Evolutionary conservation across 2,797 vertebrate genomes (phyloP).

Genomic region (Sibirionetta formosa): DNA sequence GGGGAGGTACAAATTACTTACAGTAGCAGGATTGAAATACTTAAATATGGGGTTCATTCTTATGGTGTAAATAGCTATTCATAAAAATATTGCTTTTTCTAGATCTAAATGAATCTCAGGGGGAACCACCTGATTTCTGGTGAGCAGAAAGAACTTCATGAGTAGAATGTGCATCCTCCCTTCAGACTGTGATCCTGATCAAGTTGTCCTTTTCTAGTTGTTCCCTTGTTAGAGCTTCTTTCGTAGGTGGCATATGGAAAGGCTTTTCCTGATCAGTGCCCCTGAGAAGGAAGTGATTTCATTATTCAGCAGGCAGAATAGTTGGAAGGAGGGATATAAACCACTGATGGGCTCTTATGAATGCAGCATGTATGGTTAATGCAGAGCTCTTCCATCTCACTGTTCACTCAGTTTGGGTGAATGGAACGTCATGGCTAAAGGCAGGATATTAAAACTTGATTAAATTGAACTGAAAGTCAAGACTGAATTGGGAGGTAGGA

Average conservation of each 20-base stretch:
- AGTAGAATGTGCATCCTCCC: neutral
- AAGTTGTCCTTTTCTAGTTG: neutral
- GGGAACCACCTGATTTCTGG: accelerated
- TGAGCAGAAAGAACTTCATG: neutral
- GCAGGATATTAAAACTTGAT: neutral
- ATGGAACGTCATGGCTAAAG: neutral
- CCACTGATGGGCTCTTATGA: neutral
- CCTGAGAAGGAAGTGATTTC: neutral
- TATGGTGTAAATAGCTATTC: neutral
- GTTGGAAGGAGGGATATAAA: neutral
- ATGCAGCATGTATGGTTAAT: accelerated
- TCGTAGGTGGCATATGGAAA: neutral
- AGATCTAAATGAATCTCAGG: neutral
- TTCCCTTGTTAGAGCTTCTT: neutral
- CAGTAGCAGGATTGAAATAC: neutral
- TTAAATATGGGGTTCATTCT: accelerated
- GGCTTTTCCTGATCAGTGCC: neutral
- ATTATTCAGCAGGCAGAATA: neutral
- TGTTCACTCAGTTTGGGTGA: neutral
- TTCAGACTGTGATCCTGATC: neutral
- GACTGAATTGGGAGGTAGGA: neutral
- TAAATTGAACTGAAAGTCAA: neutral
- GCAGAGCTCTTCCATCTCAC: neutral
- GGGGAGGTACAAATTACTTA: neutral
- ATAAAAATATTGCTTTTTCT: neutral